Evolutionary conservation across 2,888 invertebrate species (phyloP).

Genomic region (Drosophila testacea): DNA sequence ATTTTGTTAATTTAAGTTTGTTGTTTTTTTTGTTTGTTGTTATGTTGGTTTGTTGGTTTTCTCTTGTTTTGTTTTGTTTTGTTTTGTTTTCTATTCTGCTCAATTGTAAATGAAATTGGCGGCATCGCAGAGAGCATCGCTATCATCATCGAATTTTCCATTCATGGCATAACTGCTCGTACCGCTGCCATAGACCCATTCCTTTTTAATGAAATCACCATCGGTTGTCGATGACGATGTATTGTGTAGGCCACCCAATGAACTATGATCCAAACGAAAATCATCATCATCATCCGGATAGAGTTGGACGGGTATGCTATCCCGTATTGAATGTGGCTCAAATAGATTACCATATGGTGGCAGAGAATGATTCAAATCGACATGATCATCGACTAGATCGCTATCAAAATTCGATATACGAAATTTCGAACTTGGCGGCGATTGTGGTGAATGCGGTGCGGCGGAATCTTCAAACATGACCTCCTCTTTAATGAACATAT

Average conservation of each 20-base stretch:
- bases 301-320: constrained; percentile 84
- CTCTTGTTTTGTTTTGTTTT: too few species aligned
- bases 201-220: constrained; percentile 84
- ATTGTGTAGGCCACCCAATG: constrained; percentile 81
- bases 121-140: constrained; percentile 84
- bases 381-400: constrained; percentile 84
- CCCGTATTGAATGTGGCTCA: constrained; percentile 84
- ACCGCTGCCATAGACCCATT: constrained; percentile 84
- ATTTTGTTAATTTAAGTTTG: too few species aligned
- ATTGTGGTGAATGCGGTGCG: constrained; percentile 83
- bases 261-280: constrained; percentile 84
- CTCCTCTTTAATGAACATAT: constrained; percentile 84
- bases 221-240: constrained; percentile 84
- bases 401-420: constrained; percentile 84
- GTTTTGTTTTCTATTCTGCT: constrained; percentile 28
- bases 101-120: constrained; percentile 84
- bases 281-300: constrained; percentile 84
- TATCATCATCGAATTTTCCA: constrained; percentile 84
- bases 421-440: constrained; percentile 84
- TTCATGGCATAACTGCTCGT: constrained; percentile 83
- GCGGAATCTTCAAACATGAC: constrained; percentile 84
- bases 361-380: constrained; percentile 83
- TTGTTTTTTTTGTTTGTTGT: not conserved
- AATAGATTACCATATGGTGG: constrained; percentile 84
- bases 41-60: not conserved